Base-by-base conservation (phyloP, 2,113 vertebrate genomes). In the Mormyrus iriodes region DNA sequence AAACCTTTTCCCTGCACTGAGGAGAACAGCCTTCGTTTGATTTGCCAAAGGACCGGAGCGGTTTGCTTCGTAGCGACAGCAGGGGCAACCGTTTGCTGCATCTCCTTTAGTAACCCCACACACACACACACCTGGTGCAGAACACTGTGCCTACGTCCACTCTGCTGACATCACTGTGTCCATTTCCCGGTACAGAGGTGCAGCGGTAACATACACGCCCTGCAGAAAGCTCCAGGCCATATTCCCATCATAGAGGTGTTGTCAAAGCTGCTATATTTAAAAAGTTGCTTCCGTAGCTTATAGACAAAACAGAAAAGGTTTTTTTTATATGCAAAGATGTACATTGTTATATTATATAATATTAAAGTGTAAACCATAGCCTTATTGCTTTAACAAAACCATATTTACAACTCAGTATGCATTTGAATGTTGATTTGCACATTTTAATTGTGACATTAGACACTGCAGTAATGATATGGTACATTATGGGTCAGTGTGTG, bases 221-320 rank as follows among this genome's bases (percentile, higher is more conserved):
- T 17, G 39, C 51, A 46, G 85, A 79, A 90, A 42, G 69, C n/a
- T 76, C 39, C 35, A 82, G 46, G 42, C 76, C 19, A 48, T 55
- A 44, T 53, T 48, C 3, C 24, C 65, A 31, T 76, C 39, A 53
- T 17, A 89, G 44, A 39, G 42, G 27, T 87, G 24, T 90, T 35
- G 73, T 89, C 55, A 87, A 90, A 82, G 89, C 89, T 90, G 85
- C 89, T 90, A 90, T 87, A 55, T 87, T 49, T 53, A 87, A 55
- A n/a, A 61, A 35, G n/a, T 49, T 69, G 52, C 73, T 89, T 42
- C 27, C 73, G 12, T 86, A 90, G 85, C 24, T 17, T 44, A 87
- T 69, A 55, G 69, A 87, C 5, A 48, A 53, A 21, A 44, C 49
- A 76, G 65, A 90, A 79, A 24, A 21, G 35, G 35, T 87, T 87